Evolutionary conservation across 2,113 vertebrate genomes (phyloP), one percentile per base, ranked within the genome.

Genomic region (Riparia riparia): DNA sequence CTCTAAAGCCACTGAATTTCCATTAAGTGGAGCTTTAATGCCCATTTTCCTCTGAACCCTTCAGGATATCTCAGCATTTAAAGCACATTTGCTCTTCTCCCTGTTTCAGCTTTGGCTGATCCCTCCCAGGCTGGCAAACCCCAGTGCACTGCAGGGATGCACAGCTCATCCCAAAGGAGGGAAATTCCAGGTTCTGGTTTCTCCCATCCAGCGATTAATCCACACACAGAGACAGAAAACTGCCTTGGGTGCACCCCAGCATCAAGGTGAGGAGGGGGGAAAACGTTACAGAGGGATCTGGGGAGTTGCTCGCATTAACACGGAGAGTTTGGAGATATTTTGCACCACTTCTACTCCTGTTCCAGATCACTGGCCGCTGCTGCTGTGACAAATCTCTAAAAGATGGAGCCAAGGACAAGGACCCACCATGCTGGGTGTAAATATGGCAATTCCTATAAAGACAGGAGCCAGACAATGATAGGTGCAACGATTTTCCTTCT

Each of bases 391-490:
- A 65, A 93, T 53, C 78, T 44, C 76, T 53, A 8, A 73, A 90
- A 90, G 90, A 93, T 71, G 50, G 49, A 56, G 29, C 47, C 88
- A 93, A 88, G 89, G 79, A 74, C 87, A 80, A 90, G 66, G 74
- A 71, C 17, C 34, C 1, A 10, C 79, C 74, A 31, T 2, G 26
- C 66, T 71, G 51, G 71, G 15, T 71, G 68, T 13, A 74, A 88
- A 85, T 88, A 83, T 11, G 76, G 74, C 74, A 92, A 69, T 53
- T 85, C 63, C 79, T 77, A 80, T 78, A 39, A 70, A 93, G 92
- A 92, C 29, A 86, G 0, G 32, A 96, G 92, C 42, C 71, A 88
- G 57, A 82, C 32, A 95, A 86, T 51, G 83, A 78, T 14, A 28
- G 69, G 51, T 13, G 51, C 12, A 86, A 84, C 66, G 54, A 90